Base-by-base conservation (phyloP, 1,140 invertebrate genomes). In the Ladona fulva region DNA sequence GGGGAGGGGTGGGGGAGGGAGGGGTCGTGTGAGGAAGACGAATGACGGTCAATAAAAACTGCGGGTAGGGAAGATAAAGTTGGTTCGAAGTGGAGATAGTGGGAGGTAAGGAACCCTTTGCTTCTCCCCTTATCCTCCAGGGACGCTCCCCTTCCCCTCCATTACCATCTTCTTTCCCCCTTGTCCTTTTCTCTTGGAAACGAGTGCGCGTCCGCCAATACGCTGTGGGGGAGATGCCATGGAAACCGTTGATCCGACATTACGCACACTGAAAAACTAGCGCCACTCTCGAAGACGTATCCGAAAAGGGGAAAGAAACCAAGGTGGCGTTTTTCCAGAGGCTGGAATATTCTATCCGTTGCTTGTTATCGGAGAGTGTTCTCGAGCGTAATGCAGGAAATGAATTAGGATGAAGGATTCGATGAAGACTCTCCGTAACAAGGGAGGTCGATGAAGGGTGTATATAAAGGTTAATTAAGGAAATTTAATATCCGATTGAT, bases 1-100 rank as follows among this genome's bases (percentile, higher is more conserved):
- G 52, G 14, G 52, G 52, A 66, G 52, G 52, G n/a, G 52, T 52
- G 44, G 44, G 44, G 44, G 44, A 52, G 44, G 44, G 44, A 52
- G 44, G 44, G 44, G 19, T 10, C 10, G 19, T 10, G n/a, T 66
- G 52, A 66, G 52, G 52, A 66, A 66, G 52, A 66, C 52, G 52
- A 66, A 66, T 66, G 52, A 22, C 52, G 52, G 52, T 66, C 52
- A 66, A 66, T 66, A 66, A 66, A 66, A 66, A 66, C 52, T 66
- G 52, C 52, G 52, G 52, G 52, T 19, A 66, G 52, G 52, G 52
- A 66, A 66, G 52, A 66, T 66, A 66, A 66, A 66, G 52, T 66
- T 66, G 52, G 52, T 66, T 66, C 52, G 52, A 66, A 22, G 52
- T 66, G 52, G 52, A 66, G 44, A 19, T 19, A 19, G n/a, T n/a